These are phyloP conservation scores for Xestia rhomboidea DNA, from an alignment of 2,888 invertebrate genomes.

Conservation along the genomic window DNA sequence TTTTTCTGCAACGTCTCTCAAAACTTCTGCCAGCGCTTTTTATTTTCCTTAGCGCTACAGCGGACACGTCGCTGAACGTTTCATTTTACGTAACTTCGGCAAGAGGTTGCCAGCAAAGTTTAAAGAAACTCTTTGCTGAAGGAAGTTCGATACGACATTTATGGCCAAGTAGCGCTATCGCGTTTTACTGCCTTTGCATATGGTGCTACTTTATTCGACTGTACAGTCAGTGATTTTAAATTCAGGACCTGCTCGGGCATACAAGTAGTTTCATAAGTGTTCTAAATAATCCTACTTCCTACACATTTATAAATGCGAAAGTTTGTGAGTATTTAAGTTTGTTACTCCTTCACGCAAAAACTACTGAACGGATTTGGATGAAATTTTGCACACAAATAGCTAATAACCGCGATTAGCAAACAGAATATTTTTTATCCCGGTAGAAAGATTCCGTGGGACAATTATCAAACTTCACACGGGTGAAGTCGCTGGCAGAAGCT, in stretches of 20 bases:
- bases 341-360: too few species aligned
- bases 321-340: too few species aligned
- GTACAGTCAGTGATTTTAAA: not conserved
- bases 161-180: conserved; percentile 30
- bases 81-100: conserved; percentile 44
- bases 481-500: too few species aligned
- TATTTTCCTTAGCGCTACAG: conserved; percentile 39
- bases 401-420: too few species aligned
- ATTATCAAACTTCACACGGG: too few species aligned
- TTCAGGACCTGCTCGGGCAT: not conserved
- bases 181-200: conserved; percentile 44
- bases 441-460: too few species aligned
- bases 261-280: not conserved
- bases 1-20: conserved; percentile 7
- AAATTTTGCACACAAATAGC: too few species aligned
- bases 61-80: conserved; percentile 25
- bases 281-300: not conserved
- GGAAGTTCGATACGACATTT: conserved; percentile 54
- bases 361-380: too few species aligned
- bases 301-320: too few species aligned
- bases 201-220: conserved; percentile 8
- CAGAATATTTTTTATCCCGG: too few species aligned
- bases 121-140: conserved; percentile 46
- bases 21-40: conserved; percentile 34
- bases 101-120: conserved; percentile 60